phyloP scores from a whole-genome alignment of 35 echinoderm and acorn worm species.

The Apostichopus parvimensis region DNA sequence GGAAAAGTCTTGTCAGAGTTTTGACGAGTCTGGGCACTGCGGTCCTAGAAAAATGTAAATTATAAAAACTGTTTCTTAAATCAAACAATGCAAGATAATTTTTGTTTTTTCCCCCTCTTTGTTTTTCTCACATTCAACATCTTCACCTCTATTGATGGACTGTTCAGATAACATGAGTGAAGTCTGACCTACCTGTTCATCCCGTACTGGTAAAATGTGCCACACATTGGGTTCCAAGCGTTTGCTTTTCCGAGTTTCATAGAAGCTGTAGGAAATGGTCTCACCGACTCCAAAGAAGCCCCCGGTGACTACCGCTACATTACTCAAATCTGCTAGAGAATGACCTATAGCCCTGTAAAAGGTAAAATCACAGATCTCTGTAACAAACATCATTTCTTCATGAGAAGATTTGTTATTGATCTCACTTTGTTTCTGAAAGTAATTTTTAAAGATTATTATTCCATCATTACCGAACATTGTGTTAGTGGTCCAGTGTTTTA shows the following conservation, averaged over 20 bases:
- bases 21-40: constrained; percentile 69
- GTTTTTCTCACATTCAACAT: background rate
- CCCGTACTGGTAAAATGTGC: constrained; percentile 71
- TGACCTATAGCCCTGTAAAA: constrained; percentile 12
- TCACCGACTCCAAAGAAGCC: constrained; percentile 94
- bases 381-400: background rate
- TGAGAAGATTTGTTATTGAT: no score
- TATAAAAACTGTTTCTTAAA: background rate
- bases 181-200: constrained; percentile 11
- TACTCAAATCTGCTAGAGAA: constrained; percentile 32
- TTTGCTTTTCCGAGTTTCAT: constrained; percentile 61
- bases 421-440: no score
- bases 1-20: constrained; percentile 83
- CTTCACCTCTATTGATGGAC: no score
- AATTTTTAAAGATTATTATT: no score
- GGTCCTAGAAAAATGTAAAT: constrained; percentile 57
- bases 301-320: constrained; percentile 78
- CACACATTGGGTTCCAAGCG: constrained; percentile 58
- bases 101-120: background rate
- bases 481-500: no score
- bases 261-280: constrained; percentile 80
- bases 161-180: background rate
- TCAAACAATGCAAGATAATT: background rate
- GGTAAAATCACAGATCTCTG: background rate
- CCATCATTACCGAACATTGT: no score